Evolutionary conservation across 2,888 invertebrate genomes (phyloP).

Genomic region (Lithophane leautieri): DNA sequence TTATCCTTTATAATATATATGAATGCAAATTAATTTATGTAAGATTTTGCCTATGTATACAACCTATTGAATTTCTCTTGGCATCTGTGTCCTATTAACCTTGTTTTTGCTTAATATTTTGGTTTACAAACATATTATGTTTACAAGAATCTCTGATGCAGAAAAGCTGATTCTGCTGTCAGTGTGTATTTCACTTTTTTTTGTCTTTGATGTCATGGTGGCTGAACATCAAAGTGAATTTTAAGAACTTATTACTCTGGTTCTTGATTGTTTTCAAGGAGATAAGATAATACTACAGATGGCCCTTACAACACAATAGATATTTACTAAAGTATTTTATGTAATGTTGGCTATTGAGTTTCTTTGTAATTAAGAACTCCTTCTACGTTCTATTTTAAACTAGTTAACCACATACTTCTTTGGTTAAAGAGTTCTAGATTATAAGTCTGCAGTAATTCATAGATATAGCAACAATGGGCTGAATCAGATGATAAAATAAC

Average conservation of each 20-base stretch:
- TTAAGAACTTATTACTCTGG: neutral
- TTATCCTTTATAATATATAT: slow-evolving; percentile 47
- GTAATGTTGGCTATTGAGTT: slow-evolving; percentile 5
- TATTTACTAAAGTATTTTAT: slow-evolving; percentile 14
- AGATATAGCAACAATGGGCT: slow-evolving; percentile 18
- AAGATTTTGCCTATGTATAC: slow-evolving; percentile 38
- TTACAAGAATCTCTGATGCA: slow-evolving; percentile 3
- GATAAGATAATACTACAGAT: neutral
- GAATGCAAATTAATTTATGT: slow-evolving; percentile 56
- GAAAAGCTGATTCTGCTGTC: neutral
- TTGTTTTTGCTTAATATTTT: slow-evolving; percentile 26
- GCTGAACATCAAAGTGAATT: slow-evolving; percentile 1
- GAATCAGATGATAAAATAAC: slow-evolving; percentile 4
- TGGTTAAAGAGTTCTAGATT: slow-evolving; percentile 1
- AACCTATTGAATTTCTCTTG: slow-evolving; percentile 49
- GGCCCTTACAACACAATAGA: slow-evolving; percentile 9
- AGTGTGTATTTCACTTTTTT: neutral
- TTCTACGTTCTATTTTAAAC: slow-evolving; percentile 12
- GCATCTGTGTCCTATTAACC: slow-evolving; percentile 41
- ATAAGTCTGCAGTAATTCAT: neutral
- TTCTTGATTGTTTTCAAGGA: slow-evolving; percentile 23
- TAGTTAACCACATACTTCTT: neutral
- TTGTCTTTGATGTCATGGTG: neutral
- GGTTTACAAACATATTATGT: slow-evolving; percentile 23
- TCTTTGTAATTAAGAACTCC: neutral